phyloP scores from a whole-genome alignment of 2,888 invertebrate genomes.

The Eremobia ochroleuca region DNA sequence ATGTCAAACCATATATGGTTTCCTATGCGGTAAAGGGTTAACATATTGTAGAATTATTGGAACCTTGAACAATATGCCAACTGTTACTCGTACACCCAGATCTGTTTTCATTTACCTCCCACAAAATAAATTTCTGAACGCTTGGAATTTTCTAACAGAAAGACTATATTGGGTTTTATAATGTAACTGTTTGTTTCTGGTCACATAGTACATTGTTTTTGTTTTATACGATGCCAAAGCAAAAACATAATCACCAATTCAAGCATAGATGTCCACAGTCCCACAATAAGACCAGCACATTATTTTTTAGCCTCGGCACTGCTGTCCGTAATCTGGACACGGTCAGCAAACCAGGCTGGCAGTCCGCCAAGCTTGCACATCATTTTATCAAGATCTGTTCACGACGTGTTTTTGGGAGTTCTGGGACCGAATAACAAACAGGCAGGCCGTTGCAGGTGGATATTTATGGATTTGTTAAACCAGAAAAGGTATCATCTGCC shows the following conservation, averaged over 20 bases:
- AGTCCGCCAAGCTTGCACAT: conserved; percentile 54
- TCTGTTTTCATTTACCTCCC: not conserved
- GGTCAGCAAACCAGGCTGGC: conserved; percentile 57
- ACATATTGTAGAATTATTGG: not conserved
- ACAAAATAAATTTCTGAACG: not conserved
- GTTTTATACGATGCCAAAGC: not conserved
- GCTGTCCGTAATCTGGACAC: conserved; percentile 50
- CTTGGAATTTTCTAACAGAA: not conserved
- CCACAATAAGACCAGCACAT: conserved; percentile 29
- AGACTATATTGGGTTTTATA: not conserved
- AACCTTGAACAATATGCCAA: not conserved
- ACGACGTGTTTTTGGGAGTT: conserved; percentile 50
- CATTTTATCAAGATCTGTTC: conserved; percentile 64
- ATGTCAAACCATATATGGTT: too few relatives aligned
- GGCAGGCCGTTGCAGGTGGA: conserved; percentile 30
- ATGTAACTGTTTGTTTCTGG: not conserved
- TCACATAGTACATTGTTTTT: not conserved
- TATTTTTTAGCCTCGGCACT: conserved; percentile 34
- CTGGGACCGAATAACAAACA: conserved; percentile 49
- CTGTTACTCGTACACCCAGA: not conserved
- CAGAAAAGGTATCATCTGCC: too few relatives aligned
- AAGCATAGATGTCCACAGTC: not conserved
- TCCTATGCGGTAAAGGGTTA: too few relatives aligned
- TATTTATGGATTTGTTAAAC: conserved; percentile 26
- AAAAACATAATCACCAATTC: not conserved